Conservation (phyloP, 2,113 vertebrate genomes). For the Salminus brasiliensis region DNA sequence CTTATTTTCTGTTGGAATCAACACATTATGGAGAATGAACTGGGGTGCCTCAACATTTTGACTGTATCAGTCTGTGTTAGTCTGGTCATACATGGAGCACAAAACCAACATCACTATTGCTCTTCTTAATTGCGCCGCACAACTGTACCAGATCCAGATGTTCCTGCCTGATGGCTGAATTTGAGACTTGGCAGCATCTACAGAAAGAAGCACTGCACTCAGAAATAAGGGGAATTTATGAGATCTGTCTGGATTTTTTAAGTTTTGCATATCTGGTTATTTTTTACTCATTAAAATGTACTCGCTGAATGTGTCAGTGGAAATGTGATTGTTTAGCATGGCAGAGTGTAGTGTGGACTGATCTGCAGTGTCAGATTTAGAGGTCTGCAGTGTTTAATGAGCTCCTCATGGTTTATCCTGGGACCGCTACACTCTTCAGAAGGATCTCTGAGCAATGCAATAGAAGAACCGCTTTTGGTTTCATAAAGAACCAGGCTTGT, state of each 20-base stretch:
- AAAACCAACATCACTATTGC: not conserved
- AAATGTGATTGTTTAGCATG: not conserved
- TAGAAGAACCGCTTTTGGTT: no score
- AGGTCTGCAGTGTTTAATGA: not conserved
- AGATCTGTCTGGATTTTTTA: not conserved
- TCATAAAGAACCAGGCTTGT: no score
- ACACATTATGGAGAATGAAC: no score
- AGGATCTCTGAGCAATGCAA: no score
- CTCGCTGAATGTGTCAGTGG: not conserved
- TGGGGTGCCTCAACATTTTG: not conserved
- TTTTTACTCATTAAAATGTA: not conserved
- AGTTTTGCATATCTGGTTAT: not conserved
- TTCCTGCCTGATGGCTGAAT: not conserved
- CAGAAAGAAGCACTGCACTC: not conserved
- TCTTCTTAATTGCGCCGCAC: not conserved
- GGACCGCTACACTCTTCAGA: not conserved
- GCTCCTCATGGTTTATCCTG: not conserved
- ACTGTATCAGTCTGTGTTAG: no score
- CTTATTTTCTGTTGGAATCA: no score
- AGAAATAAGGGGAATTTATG: not conserved
- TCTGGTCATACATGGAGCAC: not conserved
- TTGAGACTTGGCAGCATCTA: not conserved
- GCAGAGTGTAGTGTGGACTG: not conserved
- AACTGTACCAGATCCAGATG: not conserved
- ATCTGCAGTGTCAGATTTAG: not conserved